Percentiles rank a stretch among this genome's conserved stretches.
These are phyloP conservation scores for Thymelicus acteon DNA, from an alignment of 2,888 invertebrate genomes.

Conservation along the genomic window DNA sequence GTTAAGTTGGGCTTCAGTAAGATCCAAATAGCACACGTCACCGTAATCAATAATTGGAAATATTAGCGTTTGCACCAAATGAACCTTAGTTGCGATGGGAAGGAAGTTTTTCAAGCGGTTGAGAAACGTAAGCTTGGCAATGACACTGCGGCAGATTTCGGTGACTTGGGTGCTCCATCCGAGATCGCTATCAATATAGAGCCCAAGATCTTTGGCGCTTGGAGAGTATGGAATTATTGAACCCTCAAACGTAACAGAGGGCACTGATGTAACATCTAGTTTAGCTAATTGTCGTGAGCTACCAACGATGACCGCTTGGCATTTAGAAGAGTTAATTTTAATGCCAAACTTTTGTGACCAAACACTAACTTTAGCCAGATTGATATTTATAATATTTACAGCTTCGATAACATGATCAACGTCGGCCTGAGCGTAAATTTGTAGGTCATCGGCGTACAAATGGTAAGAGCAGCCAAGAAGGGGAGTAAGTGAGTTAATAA, in stretches of 20 bases:
- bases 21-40: too few relatives aligned
- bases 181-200: not conserved
- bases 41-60: not conserved
- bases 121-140: not conserved
- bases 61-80: not conserved
- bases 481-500: not conserved
- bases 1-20: too few relatives aligned
- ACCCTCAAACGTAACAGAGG: too few relatives aligned
- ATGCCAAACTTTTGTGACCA: not conserved
- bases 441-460: not conserved
- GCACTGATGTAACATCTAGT: not conserved
- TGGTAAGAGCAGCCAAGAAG: not conserved
- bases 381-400: not conserved
- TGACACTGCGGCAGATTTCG: not conserved
- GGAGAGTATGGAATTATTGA: too few relatives aligned
- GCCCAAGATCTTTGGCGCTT: not conserved
- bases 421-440: not conserved
- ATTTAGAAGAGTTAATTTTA: not conserved
- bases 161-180: not conserved
- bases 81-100: not conserved
- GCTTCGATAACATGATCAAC: not conserved
- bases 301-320: not conserved
- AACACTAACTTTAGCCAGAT: not conserved
- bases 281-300: not conserved
- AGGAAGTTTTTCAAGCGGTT: not conserved